Conservation (phyloP, 2,888 invertebrate species). For the Folsomia candida region DNA sequence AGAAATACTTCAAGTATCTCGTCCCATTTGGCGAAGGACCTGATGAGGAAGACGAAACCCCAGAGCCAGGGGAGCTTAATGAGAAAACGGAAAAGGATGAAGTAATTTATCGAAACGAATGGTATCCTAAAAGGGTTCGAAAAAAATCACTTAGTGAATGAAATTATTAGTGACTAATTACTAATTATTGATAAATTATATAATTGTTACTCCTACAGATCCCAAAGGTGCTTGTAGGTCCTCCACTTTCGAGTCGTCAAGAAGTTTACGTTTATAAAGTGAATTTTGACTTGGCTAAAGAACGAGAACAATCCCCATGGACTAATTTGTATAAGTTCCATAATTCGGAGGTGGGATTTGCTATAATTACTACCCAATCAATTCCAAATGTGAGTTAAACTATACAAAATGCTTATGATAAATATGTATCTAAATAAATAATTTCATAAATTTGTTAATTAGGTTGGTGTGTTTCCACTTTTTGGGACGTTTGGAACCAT, state of each 20-base stretch:
- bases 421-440: not conserved
- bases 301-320: not conserved
- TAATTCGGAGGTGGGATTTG: not conserved
- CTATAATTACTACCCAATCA: not conserved
- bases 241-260: not conserved
- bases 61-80: conserved; percentile 21
- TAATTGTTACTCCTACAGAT: not conserved
- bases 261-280: conserved; percentile 15
- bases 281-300: conserved; percentile 6
- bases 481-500: conserved; percentile 22
- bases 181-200: not conserved
- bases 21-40: conserved; percentile 1
- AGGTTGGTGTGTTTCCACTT: conserved; percentile 24
- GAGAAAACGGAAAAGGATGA: not conserved
- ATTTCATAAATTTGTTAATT: not conserved
- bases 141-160: too few relatives aligned
- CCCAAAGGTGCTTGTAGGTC: not conserved
- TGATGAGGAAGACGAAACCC: conserved; percentile 16
- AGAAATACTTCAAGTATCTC: conserved; percentile 21
- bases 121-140: conserved; percentile 37
- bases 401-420: not conserved
- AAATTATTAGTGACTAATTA: not conserved
- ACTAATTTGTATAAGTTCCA: conserved; percentile 19
- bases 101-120: conserved; percentile 8
- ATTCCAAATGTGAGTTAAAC: not conserved